Base-by-base conservation (phyloP, 2,888 invertebrate species). In the Chymomyza caudatula region DNA sequence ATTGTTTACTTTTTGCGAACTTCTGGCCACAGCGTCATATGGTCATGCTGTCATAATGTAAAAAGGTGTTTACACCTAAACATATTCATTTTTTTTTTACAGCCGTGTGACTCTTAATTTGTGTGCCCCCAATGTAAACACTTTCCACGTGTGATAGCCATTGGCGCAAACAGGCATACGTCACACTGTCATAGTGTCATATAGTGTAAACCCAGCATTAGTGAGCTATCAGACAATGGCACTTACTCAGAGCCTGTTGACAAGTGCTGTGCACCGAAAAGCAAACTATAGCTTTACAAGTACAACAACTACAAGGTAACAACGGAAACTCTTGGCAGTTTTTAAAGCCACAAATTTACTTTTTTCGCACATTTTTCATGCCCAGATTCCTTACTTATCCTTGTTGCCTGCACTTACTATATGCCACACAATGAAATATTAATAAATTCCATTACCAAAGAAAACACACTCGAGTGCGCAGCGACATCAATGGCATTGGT, bases 381-480 rank as follows among this genome's bases (percentile, higher is more conserved):
- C 5, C 20, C 47, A 47, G 47, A 47, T 17, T 47, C 47, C 1
- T 4, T 17, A 8, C 19, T 15, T 19, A 47, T 6, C 47, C 15
- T 19, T 17, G 25, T 53, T 13, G 11, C 42, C 43, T 43, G 56
- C 56, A 43, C 53, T 56, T 56, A 43, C 29, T 23, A n/a, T n/a
- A 47, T 47, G 58, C 15, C 73, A 69, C 78, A 81, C 81, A 84
- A 84, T 82, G 79, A 84, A 84, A 84, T 84, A 82, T 82, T 82
- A 84, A 82, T 84, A 82, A 82, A 82, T 84, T 82, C 85, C 82
- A 84, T 82, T 82, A 82, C 82, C 71, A 77, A 81, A 70, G 82
- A 84, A 82, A 82, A 82, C 76, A 82, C 80, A 81, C 80, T 81
- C 83, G 78, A 81, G 72, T 83, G 80, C 80, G 78, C 80, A 80